phyloP scores from a whole-genome alignment of 2,113 vertebrate genomes.

The Penelope pileata region DNA sequence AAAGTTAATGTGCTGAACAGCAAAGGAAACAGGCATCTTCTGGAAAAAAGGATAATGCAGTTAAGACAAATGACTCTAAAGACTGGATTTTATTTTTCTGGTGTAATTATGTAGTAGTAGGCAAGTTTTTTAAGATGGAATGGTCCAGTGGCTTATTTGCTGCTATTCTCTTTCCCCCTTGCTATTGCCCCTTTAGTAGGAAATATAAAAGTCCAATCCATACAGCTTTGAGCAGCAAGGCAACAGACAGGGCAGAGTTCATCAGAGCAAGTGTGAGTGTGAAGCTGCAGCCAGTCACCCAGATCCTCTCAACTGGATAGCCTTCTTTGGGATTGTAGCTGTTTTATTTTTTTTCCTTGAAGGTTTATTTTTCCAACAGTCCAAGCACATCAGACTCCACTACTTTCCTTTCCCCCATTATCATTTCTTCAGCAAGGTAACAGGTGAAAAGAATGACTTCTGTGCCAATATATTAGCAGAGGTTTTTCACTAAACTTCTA shows the following conservation, averaged over 20 bases:
- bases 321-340: background rate
- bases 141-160: background rate
- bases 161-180: background rate
- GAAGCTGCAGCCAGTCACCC: background rate
- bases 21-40: background rate
- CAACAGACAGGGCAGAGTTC: background rate
- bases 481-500: background rate
- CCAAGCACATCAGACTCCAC: background rate
- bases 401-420: background rate
- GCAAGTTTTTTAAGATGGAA: background rate
- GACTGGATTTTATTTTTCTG: background rate
- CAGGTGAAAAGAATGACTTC: background rate
- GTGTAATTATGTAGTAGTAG: background rate
- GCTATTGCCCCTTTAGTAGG: background rate
- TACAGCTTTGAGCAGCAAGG: background rate
- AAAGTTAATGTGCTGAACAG: background rate
- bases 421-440: background rate
- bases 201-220: background rate
- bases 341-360: background rate
- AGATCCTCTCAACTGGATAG: background rate
- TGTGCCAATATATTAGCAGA: background rate
- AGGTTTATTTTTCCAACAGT: background rate
- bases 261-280: background rate
- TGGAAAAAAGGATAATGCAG: background rate
- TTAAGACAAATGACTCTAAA: background rate